phyloP scores from a whole-genome alignment of 1,140 invertebrate species.

The Condylostylus longicornis region DNA sequence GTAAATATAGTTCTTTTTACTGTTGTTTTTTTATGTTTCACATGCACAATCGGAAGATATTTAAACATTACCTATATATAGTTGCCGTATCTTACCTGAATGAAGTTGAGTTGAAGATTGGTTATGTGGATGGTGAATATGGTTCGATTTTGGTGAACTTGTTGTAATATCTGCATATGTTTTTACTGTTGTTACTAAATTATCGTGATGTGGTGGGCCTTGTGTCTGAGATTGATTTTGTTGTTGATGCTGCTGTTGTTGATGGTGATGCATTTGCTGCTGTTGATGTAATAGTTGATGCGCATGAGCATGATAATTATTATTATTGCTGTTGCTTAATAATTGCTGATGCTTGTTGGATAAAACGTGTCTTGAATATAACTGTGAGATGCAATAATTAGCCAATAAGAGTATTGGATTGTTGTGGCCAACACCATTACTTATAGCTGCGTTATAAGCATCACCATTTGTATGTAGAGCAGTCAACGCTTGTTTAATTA shows the following conservation, averaged over 20 bases:
- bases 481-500: conserved; percentile 46
- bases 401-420: conserved; percentile 54
- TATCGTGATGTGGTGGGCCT: conserved; percentile 1
- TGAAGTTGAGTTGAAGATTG: too few species aligned
- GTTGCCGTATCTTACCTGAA: too few species aligned
- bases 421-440: conserved; percentile 25
- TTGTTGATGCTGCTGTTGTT: conserved; percentile 5
- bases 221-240: conserved; percentile 5
- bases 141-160: conserved; percentile 3
- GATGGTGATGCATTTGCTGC: background rate
- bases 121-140: background rate
- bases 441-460: conserved; percentile 4
- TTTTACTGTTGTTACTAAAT: background rate
- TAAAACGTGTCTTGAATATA: conserved; percentile 51
- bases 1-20: too few species aligned
- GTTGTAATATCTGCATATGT: conserved; percentile 7
- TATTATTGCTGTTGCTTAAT: conserved; percentile 1
- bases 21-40: too few species aligned
- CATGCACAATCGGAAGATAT: too few species aligned
- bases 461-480: conserved; percentile 36
- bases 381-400: conserved; percentile 55
- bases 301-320: background rate
- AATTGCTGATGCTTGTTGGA: conserved; percentile 39
- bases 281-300: conserved; percentile 1
- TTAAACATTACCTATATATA: too few species aligned